Conservation (phyloP, 2,797 vertebrate species). For the Podarcis lilfordi region DNA sequence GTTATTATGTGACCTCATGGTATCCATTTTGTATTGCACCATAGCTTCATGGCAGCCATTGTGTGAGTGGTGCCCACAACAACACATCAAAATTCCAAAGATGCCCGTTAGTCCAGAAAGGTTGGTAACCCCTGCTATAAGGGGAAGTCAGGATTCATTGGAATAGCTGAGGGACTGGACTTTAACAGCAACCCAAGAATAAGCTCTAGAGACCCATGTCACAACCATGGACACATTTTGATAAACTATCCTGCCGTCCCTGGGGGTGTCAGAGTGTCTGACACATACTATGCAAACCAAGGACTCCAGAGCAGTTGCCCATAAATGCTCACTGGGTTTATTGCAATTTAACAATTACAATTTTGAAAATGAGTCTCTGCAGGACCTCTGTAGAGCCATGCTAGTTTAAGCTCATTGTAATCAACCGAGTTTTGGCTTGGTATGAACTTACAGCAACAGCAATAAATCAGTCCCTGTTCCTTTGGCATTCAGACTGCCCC, state of each 20-base stretch:
- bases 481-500: background rate
- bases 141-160: too few species aligned
- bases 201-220: too few species aligned
- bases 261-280: background rate
- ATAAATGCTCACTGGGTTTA: background rate
- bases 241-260: background rate
- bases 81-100: too few species aligned
- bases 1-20: too few species aligned
- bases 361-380: background rate
- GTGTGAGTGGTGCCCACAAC: too few species aligned
- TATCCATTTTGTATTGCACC: too few species aligned
- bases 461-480: slow-evolving; percentile 1
- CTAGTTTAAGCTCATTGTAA: background rate
- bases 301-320: fast-evolving
- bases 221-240: too few species aligned
- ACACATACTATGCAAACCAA: background rate
- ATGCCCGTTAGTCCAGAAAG: too few species aligned
- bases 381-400: background rate
- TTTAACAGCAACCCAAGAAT: too few species aligned
- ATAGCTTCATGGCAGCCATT: too few species aligned
- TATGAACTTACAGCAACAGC: background rate
- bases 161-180: too few species aligned
- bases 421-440: background rate
- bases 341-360: background rate
- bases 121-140: too few species aligned